These are phyloP conservation scores for Aleiodes leptofemur DNA, from an alignment of 2,888 invertebrate species.

Conservation along the genomic window DNA sequence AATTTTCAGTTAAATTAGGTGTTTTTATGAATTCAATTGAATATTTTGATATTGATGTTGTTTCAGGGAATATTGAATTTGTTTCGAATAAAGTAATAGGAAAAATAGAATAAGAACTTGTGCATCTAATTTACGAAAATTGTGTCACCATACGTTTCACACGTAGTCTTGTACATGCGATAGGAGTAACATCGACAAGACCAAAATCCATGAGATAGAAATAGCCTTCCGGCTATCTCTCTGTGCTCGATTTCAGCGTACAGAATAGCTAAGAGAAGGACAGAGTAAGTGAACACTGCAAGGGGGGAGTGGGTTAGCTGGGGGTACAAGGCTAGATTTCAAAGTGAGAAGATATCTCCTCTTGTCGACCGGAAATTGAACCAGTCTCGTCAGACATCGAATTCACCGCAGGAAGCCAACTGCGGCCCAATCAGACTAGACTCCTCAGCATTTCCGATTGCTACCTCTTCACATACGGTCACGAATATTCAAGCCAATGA, in stretches of 20 bases:
- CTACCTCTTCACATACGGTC: conserved; percentile 29
- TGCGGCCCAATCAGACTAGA: conserved; percentile 41
- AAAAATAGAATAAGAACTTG: too few species aligned
- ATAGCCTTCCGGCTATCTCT: conserved; percentile 22
- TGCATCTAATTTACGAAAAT: neutral
- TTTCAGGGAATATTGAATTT: too few species aligned
- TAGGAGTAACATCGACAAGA: neutral
- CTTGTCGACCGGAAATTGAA: conserved; percentile 47
- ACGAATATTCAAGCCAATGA: conserved; percentile 1
- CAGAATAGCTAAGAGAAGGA: conserved; percentile 24
- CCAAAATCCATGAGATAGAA: conserved; percentile 4
- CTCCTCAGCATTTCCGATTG: conserved; percentile 42
- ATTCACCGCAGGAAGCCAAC: conserved; percentile 42
- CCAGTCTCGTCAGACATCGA: conserved; percentile 44
- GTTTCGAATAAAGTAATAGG: too few species aligned
- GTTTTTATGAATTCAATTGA: too few species aligned
- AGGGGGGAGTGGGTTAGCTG: too few species aligned
- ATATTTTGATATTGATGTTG: too few species aligned
- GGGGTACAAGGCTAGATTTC: conserved; percentile 22
- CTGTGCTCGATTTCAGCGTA: conserved; percentile 1
- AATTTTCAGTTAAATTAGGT: too few species aligned
- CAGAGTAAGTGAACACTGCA: neutral
- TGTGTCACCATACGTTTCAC: conserved; percentile 7
- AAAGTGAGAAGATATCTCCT: conserved; percentile 42
- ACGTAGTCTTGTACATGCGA: neutral